phyloP scores from a whole-genome alignment of 2,888 invertebrate species.

The Psylliodes chrysocephalus region DNA sequence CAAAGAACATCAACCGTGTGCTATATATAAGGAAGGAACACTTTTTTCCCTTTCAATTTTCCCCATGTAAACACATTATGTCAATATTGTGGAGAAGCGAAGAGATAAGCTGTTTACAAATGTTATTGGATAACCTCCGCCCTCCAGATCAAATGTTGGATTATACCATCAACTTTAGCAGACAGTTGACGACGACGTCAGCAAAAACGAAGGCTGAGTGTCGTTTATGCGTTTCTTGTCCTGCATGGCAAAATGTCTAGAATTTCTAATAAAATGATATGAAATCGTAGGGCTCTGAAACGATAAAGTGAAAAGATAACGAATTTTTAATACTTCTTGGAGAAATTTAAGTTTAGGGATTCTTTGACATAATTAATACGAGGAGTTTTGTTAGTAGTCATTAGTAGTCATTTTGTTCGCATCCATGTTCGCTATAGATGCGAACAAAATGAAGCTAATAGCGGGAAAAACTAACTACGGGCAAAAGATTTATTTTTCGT shows the following conservation, averaged over 20 bases:
- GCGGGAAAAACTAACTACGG: no score
- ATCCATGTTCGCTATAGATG: no score
- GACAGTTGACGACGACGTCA: slow-evolving; percentile 35
- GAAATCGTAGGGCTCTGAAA: neutral
- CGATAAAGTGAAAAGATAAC: no score
- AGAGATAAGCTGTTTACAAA: slow-evolving; percentile 40
- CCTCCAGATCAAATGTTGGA: slow-evolving; percentile 38
- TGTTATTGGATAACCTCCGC: slow-evolving; percentile 39
- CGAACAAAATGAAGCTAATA: no score
- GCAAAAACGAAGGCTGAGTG: slow-evolving; percentile 20
- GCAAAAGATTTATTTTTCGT: no score
- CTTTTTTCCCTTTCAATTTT: slow-evolving; percentile 34
- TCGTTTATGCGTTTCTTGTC: neutral
- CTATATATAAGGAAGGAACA: neutral
- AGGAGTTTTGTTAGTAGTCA: no score
- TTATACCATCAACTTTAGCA: slow-evolving; percentile 39
- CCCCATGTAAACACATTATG: slow-evolving; percentile 34
- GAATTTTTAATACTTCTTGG: no score
- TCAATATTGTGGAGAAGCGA: slow-evolving; percentile 37
- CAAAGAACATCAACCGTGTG: neutral
- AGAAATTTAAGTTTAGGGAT: no score
- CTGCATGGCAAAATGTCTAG: slow-evolving; percentile 5
- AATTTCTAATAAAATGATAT: slow-evolving; percentile 6
- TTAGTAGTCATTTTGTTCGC: no score
- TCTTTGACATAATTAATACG: no score